These are phyloP conservation scores for Ceyx melanurus DNA, from an alignment of 2,113 vertebrate genomes.

Conservation along the genomic window DNA sequence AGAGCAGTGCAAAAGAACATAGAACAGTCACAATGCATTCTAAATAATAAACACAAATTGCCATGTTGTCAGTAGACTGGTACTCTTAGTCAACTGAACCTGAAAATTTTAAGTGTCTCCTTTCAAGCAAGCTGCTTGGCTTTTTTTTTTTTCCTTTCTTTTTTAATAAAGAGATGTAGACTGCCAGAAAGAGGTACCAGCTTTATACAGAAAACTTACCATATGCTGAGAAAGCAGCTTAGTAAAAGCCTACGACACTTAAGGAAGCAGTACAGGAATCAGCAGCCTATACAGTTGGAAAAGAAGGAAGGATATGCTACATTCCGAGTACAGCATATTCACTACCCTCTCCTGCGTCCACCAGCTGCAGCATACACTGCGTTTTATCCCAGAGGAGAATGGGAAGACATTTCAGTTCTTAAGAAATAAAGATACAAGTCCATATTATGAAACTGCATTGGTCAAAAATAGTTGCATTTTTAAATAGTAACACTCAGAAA, in stretches of 20 bases:
- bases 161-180: neutral
- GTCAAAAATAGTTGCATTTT: constrained; percentile 31
- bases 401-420: neutral
- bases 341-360: neutral
- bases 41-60: neutral
- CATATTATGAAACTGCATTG: neutral
- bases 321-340: neutral
- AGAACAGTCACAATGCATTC: neutral
- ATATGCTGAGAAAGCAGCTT: neutral
- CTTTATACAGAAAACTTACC: neutral
- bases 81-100: neutral
- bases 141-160: neutral
- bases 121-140: neutral
- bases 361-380: neutral
- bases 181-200: neutral
- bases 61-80: neutral
- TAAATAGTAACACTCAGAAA: constrained; percentile 40
- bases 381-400: neutral
- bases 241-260: neutral
- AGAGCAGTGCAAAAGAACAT: neutral
- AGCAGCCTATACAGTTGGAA: neutral
- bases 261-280: neutral
- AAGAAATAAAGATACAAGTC: neutral
- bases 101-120: neutral
- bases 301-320: neutral